Evolutionary conservation across 2,113 vertebrate species (phyloP).

Genomic region (Paraplagusia blochii): DNA sequence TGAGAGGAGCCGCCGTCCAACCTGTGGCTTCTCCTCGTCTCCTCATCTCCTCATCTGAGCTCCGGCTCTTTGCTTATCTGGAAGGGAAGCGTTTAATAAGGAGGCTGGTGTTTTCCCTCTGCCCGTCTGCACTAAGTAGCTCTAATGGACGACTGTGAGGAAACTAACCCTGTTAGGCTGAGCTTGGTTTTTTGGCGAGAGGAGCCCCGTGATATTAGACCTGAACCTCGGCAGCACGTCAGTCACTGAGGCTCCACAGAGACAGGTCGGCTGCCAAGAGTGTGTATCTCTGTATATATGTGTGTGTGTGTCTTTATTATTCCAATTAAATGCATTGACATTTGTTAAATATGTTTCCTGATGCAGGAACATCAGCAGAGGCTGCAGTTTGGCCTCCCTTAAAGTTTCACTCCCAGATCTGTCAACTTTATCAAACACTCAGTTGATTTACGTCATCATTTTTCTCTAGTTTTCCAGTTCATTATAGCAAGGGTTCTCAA

Average conservation of each 20-base stretch:
- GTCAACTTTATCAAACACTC: too few relatives aligned
- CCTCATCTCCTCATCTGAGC: background rate
- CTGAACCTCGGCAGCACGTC: constrained; percentile 26
- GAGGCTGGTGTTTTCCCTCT: constrained; percentile 20
- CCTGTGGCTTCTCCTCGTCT: constrained; percentile 20
- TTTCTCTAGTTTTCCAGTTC: too few relatives aligned
- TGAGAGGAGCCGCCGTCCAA: background rate
- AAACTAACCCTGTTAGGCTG: constrained; percentile 55
- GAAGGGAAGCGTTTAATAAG: constrained; percentile 19
- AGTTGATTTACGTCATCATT: too few relatives aligned
- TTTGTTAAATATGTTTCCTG: constrained; percentile 5
- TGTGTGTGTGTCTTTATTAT: constrained; percentile 11
- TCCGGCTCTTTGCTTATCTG: constrained; percentile 1
- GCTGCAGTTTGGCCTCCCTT: too few relatives aligned
- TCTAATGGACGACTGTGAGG: constrained; percentile 53
- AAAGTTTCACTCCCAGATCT: too few relatives aligned
- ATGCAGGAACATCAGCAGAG: background rate
- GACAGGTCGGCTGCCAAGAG: constrained; percentile 19
- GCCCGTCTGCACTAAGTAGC: constrained; percentile 47
- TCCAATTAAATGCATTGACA: constrained; percentile 4
- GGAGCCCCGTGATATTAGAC: constrained; percentile 42
- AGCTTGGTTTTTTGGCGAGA: constrained; percentile 55
- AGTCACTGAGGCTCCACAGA: constrained; percentile 36
- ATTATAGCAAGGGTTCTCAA: too few relatives aligned
- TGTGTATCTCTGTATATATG: constrained; percentile 6